Base-by-base conservation (phyloP, 2,888 invertebrate genomes). In the Cerastis leucographa region DNA sequence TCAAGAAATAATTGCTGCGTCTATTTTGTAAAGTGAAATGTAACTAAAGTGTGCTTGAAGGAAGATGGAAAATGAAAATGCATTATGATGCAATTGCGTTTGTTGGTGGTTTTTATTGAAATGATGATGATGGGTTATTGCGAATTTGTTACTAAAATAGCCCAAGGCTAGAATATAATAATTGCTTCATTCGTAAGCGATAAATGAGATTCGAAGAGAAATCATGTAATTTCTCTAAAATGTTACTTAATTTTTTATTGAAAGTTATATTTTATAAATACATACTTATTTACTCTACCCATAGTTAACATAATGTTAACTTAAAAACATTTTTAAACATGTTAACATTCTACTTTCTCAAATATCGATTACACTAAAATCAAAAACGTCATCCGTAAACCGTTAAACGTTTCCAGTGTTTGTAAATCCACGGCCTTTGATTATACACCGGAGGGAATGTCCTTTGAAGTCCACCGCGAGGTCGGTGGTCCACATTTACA, bases 401-500 rank as follows among this genome's bases (percentile, higher is more conserved):
- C 81, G 67, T 75, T 49, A 71, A 87, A 86, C 88, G 83, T 84
- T 93, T 93, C 92, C 84, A 92, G 92, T 88, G 56, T 67, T 78
- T 74, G 71, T 79, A 83, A 64, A 80, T 85, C 83, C 71, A 73
- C 42, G 76, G 75, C 67, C 81, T 71, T 78, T 83, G 87, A 87
- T 95, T 95, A 93, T 92, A 92, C 92, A 90, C 89, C 88, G 90
- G 70, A 82, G 76, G 88, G 85, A 85, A 83, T 89, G 88, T 89
- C 90, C 95, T 96, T 96, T 96, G 96, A 96, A 90, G 95, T 95
- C 83, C 81, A 86, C 94, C 93, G 94, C 90, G 90, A 90, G 93
- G 92, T 83, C 94, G 96, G 96, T 96, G 96, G 96, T 96, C 96
- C 89, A 90, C 90, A 91, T 90, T 90, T 91, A 91, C 90, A 90